A percentile compares a stretch with the other conserved stretches of the same genome.
phyloP scores from a whole-genome alignment of 2,797 vertebrate genomes.

The Cichlasoma orientale region DNA sequence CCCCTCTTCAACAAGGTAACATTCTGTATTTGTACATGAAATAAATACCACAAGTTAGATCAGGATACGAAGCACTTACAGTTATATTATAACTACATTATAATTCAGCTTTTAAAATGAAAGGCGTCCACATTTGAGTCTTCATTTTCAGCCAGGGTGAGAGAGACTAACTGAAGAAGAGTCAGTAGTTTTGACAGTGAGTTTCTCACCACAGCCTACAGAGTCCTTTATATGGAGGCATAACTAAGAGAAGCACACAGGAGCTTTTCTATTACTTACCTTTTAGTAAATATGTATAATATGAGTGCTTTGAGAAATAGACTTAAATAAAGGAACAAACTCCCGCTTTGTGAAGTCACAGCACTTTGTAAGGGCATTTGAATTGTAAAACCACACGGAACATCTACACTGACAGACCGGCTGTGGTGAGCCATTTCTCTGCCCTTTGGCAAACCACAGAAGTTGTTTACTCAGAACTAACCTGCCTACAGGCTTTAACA shows the following conservation, averaged over 20 bases:
- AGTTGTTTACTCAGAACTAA: constrained; percentile 28
- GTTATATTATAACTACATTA: neutral
- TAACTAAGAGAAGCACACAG: neutral
- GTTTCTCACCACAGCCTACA: neutral
- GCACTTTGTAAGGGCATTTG: neutral
- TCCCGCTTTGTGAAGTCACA: neutral
- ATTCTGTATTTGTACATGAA: neutral
- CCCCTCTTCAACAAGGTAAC: too few relatives aligned
- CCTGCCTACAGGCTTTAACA: constrained; percentile 7
- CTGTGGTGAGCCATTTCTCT: constrained; percentile 11
- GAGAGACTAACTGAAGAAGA: neutral
- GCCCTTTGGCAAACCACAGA: constrained; percentile 17
- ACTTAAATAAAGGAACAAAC: neutral
- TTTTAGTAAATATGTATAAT: accelerated
- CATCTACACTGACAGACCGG: neutral
- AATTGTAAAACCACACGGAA: neutral
- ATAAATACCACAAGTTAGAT: neutral
- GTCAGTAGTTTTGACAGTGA: accelerated
- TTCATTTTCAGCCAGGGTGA: neutral
- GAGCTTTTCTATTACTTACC: neutral
- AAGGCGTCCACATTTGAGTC: neutral
- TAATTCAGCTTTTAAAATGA: accelerated
- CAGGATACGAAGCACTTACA: neutral
- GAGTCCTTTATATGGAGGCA: neutral
- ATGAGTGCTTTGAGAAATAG: accelerated